Conservation (phyloP, 2,888 invertebrate genomes). For the Eurytoma californica region DNA sequence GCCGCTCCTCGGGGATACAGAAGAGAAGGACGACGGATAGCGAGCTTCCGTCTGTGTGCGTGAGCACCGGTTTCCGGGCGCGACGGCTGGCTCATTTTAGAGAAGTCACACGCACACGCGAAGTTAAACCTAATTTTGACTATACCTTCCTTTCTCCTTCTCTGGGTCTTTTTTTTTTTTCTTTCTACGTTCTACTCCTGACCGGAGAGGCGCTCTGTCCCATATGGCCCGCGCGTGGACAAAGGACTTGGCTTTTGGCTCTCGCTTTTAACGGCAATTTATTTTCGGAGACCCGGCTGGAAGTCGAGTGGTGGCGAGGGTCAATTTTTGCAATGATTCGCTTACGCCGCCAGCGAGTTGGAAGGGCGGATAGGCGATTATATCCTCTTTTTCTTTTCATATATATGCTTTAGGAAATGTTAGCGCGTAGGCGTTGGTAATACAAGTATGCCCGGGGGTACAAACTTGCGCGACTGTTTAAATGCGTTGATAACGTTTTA, state of each 20-base stretch:
- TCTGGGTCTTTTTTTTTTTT: slow-evolving; percentile 19
- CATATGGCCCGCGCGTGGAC: slow-evolving; percentile 43
- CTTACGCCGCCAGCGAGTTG: too few relatives aligned
- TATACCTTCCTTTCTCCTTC: slow-evolving; percentile 39
- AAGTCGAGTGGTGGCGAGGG: background rate
- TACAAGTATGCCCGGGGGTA: too few relatives aligned
- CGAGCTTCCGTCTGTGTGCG: background rate
- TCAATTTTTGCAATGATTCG: background rate
- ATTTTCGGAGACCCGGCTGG: slow-evolving; percentile 11
- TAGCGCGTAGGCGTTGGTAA: too few relatives aligned
- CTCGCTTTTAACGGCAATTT: slow-evolving; percentile 40
- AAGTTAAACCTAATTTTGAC: slow-evolving; percentile 49
- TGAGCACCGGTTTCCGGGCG: slow-evolving; percentile 46
- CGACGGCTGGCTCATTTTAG: slow-evolving; percentile 30
- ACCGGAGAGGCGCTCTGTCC: slow-evolving; percentile 18
- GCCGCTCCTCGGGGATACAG: background rate
- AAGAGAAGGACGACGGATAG: too few relatives aligned
- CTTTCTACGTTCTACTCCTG: background rate
- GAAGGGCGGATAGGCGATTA: too few relatives aligned
- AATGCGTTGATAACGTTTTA: too few relatives aligned
- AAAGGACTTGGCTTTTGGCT: slow-evolving; percentile 28
- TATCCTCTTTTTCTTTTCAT: too few relatives aligned
- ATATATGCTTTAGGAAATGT: too few relatives aligned
- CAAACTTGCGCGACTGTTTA: too few relatives aligned
- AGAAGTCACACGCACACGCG: slow-evolving; percentile 26